Evolutionary conservation across 2,888 invertebrate species (phyloP).

Genomic region (Enchytraeus crypticus): DNA sequence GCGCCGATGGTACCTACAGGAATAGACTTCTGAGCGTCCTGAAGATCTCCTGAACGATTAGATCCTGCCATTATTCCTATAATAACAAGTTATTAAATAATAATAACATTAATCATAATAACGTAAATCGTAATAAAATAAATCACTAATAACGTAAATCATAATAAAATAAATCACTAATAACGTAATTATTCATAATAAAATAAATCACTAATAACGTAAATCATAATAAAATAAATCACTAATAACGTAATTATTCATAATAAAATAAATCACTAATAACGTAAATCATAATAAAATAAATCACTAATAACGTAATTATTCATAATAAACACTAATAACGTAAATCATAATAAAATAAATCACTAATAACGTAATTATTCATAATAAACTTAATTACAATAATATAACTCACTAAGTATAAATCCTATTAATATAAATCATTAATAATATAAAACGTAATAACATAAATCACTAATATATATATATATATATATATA

Average conservation of each 20-base stretch:
- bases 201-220: neutral
- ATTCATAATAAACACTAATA: neutral
- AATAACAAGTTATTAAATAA: constrained; percentile 15
- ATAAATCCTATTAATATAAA: neutral
- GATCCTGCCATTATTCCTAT: constrained; percentile 97
- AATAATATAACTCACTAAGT: neutral
- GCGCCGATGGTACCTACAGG: constrained; percentile 95
- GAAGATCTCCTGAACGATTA: constrained; percentile 94
- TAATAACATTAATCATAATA: neutral
- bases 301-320: neutral
- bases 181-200: neutral
- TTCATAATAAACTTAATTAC: neutral
- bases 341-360: neutral
- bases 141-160: neutral
- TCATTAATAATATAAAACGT: neutral
- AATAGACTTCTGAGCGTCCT: constrained; percentile 95
- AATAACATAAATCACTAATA: neutral
- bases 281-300: neutral
- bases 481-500: constrained; percentile 3
- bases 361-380: neutral
- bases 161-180: neutral
- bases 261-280: constrained; percentile 18
- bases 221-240: neutral
- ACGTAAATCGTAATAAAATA: neutral
- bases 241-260: neutral